A percentile compares a stretch with the other conserved stretches of the same genome.
phyloP scores from a whole-genome alignment of 2,888 invertebrate species.

The Scrobipalpa costella region DNA sequence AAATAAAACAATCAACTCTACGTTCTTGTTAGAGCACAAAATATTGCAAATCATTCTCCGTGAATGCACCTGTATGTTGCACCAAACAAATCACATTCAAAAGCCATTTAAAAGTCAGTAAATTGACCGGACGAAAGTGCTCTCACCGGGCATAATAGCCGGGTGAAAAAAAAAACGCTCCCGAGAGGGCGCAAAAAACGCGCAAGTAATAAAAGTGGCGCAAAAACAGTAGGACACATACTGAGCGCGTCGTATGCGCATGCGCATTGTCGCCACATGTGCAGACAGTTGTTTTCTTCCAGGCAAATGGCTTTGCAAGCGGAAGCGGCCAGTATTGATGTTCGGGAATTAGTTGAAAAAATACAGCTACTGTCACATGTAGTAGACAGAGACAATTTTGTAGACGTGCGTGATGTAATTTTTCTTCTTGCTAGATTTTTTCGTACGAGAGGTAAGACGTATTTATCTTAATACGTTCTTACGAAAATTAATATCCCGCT shows the following conservation, averaged over 20 bases:
- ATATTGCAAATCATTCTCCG: not conserved
- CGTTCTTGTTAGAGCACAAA: not conserved
- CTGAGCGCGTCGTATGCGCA: constrained; percentile 26
- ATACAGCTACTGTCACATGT: not conserved
- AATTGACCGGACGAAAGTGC: constrained; percentile 63
- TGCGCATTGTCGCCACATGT: constrained; percentile 49
- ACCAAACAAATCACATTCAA: constrained; percentile 26
- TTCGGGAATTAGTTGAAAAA: constrained; percentile 5
- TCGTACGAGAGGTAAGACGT: too few species aligned
- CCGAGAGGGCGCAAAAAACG: constrained; percentile 27
- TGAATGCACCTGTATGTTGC: constrained; percentile 12
- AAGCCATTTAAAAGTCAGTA: constrained; percentile 44
- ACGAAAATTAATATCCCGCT: not conserved
- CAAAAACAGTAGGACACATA: constrained; percentile 31
- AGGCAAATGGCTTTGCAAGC: constrained; percentile 15
- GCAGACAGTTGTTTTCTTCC: constrained; percentile 31
- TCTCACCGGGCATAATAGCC: constrained; percentile 50
- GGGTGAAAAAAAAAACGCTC: constrained; percentile 44
- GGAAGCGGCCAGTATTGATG: constrained; percentile 18
- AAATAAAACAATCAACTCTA: not conserved
- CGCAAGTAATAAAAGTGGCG: constrained; percentile 27
- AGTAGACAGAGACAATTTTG: not conserved
- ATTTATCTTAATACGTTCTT: too few species aligned
- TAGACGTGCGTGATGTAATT: not conserved
- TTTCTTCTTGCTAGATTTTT: too few species aligned